Evolutionary conservation across 2,888 invertebrate species (phyloP), one percentile per base, ranked within the genome.

Genomic region (Trachelus tabidus): DNA sequence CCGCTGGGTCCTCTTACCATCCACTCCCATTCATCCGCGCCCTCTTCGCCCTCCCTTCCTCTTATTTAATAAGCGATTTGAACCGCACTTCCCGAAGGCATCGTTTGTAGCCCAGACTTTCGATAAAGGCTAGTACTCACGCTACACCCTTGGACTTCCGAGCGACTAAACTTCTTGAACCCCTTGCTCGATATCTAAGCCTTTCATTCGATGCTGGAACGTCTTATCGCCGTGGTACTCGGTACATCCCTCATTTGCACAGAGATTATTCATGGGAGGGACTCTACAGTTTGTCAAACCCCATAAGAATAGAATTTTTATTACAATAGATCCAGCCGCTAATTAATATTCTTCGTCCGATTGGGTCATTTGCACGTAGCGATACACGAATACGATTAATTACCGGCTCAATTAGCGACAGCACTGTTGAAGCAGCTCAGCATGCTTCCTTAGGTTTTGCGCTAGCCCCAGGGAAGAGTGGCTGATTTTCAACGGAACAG

Each of bases 11-110:
- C 79, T 76, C 80, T 82, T 79, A 56, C 23, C 79, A 81, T 78
- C 79, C 74, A 79, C 76, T 40, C 68, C 79, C 77, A 83, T 85
- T 83, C 81, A 79, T 76, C 73, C 34, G 68, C 76, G 15, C 75
- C 75, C 69, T 69, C 73, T 73, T 11, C 34, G 68, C 40, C 79
- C 73, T 76, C 78, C 68, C n/a, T n/a, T 69, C 69, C 79, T 73
- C 77, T 79, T 77, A 82, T 82, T 82, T 75, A 78, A 79, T 75
- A 79, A 81, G 73, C 79, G 79, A 77, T 68, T 78, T 73, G 73
- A 78, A 78, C 78, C 78, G 76, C 78, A 76, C 71, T 76, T 76
- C 79, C 73, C 76, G 68, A 31, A 73, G 79, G 76, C 74, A 40
- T 79, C 79, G 76, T 76, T 79, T 76, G 76, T 76, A 76, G 76